Conservation (phyloP, 2,797 vertebrate species). For the Rallus crepitans region DNA sequence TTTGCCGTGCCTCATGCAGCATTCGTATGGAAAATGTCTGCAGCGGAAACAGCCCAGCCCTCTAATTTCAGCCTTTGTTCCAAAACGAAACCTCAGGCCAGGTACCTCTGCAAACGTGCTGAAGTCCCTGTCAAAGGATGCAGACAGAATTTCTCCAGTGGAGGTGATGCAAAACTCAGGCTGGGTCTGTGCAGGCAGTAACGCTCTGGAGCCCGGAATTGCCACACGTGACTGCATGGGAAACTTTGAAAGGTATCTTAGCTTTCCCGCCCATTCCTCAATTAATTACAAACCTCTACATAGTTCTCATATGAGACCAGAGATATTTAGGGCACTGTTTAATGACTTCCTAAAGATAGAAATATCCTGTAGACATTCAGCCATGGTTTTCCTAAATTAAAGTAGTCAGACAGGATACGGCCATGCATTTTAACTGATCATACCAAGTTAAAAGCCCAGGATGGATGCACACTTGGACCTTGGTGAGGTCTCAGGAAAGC, state of each 20-base stretch:
- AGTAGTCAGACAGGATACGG: not conserved
- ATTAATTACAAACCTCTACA: not conserved
- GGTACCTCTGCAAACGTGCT: not conserved
- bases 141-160: not conserved
- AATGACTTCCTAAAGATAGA: not conserved
- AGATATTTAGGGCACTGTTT: not conserved
- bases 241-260: not conserved
- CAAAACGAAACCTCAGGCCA: not conserved
- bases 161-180: not conserved
- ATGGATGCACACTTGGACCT: rapidly evolving
- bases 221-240: not conserved
- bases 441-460: not conserved
- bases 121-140: not conserved
- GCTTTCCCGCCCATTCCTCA: not conserved
- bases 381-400: not conserved
- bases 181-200: not conserved
- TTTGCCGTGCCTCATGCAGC: not conserved
- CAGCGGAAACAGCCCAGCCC: not conserved
- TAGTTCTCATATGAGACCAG: not conserved
- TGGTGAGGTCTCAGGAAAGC: not conserved
- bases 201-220: not conserved
- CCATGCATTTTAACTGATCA: not conserved
- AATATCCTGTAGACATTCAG: not conserved
- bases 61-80: not conserved
- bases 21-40: conserved; percentile 47